Evolutionary conservation across 2,113 vertebrate species (phyloP), one percentile per base, ranked within the genome.

Genomic region (Lepus europaeus): DNA sequence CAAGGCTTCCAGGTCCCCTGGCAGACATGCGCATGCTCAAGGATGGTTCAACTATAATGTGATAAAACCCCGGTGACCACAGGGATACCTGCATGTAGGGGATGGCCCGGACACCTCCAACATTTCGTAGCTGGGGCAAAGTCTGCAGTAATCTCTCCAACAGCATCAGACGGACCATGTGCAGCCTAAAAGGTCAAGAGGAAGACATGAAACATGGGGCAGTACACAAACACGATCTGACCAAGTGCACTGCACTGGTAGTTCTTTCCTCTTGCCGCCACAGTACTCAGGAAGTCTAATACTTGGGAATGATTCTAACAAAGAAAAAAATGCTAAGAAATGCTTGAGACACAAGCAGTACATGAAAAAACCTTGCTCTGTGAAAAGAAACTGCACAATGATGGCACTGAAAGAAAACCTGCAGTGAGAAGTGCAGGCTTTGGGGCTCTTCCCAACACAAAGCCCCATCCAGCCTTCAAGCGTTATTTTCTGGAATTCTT

Each of bases 151-250:
- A 98, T 56, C 99, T 99, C 97, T 99, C 99, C 97, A 99, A 97
- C 33, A 99, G 98, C 99, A 99, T 99, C 68, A 99, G 98, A 68
- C 99, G 98, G 72, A 99, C 99, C 99, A 99, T 99, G 98, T 99
- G 99, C 88, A 99, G 98, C 97, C 99, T 99, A 95, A 45, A 68
- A 80, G 96, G 23, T 3, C 16, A 95, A 90, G 87, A 87, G 64
- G 31, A 94, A 95, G 1, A 2, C 1, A 73, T 70, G 6, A 97
- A 64, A 79, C 31, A 63, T 2, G 0, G 93, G 93, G n/a, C 56
- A 49, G 10, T 8, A 61, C 14, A 53, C 53, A 90, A 73, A 78
- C 25, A 87, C 90, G n/a, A 63, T 16, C 49, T 20, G 69, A 31
- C 6, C 51, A 29, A 49, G 70, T n/a, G 56, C 0, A 80, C 13